Evolutionary conservation across 2,113 vertebrate genomes (phyloP), one percentile per base, ranked within the genome.

Genomic region (Ptychochromis oligacanthus): DNA sequence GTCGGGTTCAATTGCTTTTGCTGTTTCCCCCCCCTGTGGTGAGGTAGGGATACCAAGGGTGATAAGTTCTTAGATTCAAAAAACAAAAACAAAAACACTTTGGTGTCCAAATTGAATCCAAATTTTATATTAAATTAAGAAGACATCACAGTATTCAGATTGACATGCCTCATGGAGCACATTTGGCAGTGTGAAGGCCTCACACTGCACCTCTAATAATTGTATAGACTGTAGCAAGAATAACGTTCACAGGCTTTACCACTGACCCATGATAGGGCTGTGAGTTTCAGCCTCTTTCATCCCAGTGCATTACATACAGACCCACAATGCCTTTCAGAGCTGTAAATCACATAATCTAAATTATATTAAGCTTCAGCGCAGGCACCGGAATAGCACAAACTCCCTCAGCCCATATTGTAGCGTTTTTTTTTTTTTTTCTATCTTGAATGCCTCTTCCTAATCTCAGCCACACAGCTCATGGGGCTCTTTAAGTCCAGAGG

Each of bases 201-300:
- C 15, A 31, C 26, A 52, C 43, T 38, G 61, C 60, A 80, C 14
- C 60, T 52, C 54, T 52, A 36, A 15, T 77, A 49, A 31, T 40
- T 46, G 54, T 56, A 40, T 46, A 75, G 67, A 81, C 87, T 59
- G 80, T 58, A 64, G 59, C 20, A 79, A 84, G 36, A 77, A 26
- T 55, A 64, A 62, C 65, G 88, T 14, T 36, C 61, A 82, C 61
- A 78, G 8, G 61, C 54, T 75, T 82, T 11, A 85, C 70, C 77
- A 43, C 36, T 8, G 4, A 4, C 74, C 80, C 52, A 84, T 75
- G 80, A 56, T 86, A 40, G 60, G 55, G 67, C 12, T 46, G 26
- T 31, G 40, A 49, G 26, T 38, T 59, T 72, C 6, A 74, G 34
- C 17, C 43, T 36, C 20, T 65, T 85, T 49, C 54, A 78, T 54